Base-by-base conservation (phyloP, 2,888 invertebrate genomes). In the Agrotis exclamationis region DNA sequence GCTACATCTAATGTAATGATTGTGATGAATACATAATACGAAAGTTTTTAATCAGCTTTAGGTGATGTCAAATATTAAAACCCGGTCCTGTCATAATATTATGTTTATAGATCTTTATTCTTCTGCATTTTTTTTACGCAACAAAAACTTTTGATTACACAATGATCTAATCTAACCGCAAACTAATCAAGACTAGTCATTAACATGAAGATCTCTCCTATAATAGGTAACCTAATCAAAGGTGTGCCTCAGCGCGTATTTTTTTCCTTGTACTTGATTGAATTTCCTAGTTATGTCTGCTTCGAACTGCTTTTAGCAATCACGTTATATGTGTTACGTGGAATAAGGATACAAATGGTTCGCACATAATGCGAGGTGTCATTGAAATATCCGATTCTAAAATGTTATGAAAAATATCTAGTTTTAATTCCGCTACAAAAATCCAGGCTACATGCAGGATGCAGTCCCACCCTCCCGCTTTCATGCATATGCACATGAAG, bases 191-290 rank as follows among this genome's bases (percentile, higher is more conserved):
- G 6, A 4, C 6, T 28, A 44, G 28, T 44, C 18, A 53, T 22
- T 28, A 51, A 18, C 44, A 1, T n/a, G n/a, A n/a, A 18, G 6
- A 28, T 64, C 50, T 13, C 2, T 22, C 9, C 33, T 53, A 53
- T 45, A 50, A 39, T 20, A 16, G 45, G 16, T 33, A 63, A 20
- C 51, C 9, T 20, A 18, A 44, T 48, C 24, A 28, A 44, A 56
- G 13, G 7, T 68, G 2, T 20, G 39, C 7, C 14, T 28, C 14
- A 22, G 4, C 5, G 2, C 14, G 39, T 11, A 65, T 50, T 45
- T 24, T 56, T 65, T 65, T 66, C 59, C 50, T 65, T 11, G 13
- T 65, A 18, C 14, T 3, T 33, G 16, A 45, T 72, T 54, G 44
- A 28, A 45, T 50, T 60, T 60, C 13, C 59, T 50, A 6, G 14